Conservation (phyloP, 2,888 invertebrate genomes). For the Noctua janthe region DNA sequence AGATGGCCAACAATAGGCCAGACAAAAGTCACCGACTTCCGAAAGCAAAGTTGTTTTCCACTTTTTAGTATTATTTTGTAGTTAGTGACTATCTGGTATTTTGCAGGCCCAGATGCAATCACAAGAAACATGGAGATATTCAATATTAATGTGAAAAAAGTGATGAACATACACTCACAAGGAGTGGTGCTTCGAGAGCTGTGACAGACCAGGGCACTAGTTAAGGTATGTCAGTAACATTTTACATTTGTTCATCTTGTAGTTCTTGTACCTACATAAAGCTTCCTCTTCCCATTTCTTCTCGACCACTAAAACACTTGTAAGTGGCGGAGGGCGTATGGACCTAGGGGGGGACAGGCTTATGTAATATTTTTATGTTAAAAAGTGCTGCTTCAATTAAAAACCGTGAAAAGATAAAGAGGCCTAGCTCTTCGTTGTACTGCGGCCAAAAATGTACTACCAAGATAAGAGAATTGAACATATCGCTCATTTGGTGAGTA, state of each 20-base stretch:
- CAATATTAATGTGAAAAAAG: background rate
- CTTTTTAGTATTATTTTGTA: background rate
- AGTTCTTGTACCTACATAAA: background rate
- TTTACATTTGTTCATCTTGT: background rate
- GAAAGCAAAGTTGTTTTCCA: background rate
- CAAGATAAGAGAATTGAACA: background rate
- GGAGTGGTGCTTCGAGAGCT: background rate
- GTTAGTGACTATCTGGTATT: background rate
- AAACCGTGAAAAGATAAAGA: background rate
- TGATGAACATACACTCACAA: background rate
- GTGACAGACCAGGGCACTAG: background rate
- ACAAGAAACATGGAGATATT: background rate
- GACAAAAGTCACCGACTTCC: background rate
- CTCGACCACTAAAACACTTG: background rate
- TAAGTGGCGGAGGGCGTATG: background rate
- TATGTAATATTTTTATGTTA: background rate
- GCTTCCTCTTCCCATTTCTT: background rate
- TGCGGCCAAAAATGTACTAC: background rate
- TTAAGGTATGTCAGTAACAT: background rate
- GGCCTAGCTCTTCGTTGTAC: background rate
- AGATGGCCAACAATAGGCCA: background rate
- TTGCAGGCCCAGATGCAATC: background rate
- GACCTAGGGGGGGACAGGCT: background rate
- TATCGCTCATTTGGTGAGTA: background rate
- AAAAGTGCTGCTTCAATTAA: background rate